These are phyloP conservation scores for Hermetia illucens DNA, from an alignment of 1,140 invertebrate species.

Conservation along the genomic window DNA sequence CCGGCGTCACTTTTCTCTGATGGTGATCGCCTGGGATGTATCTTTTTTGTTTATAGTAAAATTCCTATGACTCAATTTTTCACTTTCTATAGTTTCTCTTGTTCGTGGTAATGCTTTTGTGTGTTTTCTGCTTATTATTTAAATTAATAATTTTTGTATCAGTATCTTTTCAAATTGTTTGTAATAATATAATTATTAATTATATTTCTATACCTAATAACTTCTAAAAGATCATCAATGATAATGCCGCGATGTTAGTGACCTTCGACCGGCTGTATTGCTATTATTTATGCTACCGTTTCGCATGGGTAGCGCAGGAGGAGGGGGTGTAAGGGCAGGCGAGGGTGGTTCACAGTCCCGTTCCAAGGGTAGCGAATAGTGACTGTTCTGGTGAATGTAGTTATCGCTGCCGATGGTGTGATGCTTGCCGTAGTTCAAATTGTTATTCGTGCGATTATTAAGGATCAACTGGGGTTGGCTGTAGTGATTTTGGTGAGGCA, in stretches of 20 bases:
- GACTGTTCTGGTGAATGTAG: conserved; percentile 26
- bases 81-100: conserved; percentile 4
- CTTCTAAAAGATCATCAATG: conserved; percentile 6
- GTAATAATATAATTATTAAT: background rate
- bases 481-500: conserved; percentile 25
- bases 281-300: conserved; percentile 17
- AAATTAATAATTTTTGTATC: conserved; percentile 1
- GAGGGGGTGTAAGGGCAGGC: conserved; percentile 19
- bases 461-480: conserved; percentile 25
- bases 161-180: conserved; percentile 1
- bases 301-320: conserved; percentile 22
- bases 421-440: conserved; percentile 2
- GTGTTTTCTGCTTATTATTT: background rate
- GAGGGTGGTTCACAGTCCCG: conserved; percentile 19
- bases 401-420: conserved; percentile 16
- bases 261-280: conserved; percentile 21
- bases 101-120: conserved; percentile 1
- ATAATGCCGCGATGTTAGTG: conserved; percentile 11
- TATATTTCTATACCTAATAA: background rate
- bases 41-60: too few relatives aligned
- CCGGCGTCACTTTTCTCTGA: too few relatives aligned
- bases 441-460: conserved; percentile 8
- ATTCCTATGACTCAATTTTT: conserved; percentile 20
- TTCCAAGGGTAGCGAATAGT: conserved; percentile 25
- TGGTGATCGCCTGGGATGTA: too few relatives aligned